phyloP scores from a whole-genome alignment of 2,888 invertebrate species.

The Disparrhopalites patrizii region DNA sequence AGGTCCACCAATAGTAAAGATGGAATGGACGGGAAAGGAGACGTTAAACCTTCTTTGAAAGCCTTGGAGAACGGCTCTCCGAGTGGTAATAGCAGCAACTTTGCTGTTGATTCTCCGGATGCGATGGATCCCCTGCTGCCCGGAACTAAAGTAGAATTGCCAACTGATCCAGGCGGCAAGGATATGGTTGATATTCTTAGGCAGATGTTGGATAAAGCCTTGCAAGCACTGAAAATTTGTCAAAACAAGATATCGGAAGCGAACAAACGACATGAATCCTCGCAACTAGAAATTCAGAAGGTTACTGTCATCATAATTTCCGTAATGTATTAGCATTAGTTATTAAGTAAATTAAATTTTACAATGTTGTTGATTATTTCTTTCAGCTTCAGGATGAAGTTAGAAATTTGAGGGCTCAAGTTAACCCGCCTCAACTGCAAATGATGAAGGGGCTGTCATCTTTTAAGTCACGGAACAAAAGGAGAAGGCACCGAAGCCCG shows the following conservation, averaged over 20 bases:
- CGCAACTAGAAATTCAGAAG: conserved; percentile 11
- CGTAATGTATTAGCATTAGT: not conserved
- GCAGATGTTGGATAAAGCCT: conserved; percentile 8
- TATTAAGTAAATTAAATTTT: not conserved
- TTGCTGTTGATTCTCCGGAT: no score
- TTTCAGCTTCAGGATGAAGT: conserved; percentile 21
- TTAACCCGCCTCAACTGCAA: conserved; percentile 19
- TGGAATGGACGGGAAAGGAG: not conserved
- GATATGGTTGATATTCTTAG: not conserved
- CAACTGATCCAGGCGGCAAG: not conserved
- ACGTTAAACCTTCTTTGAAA: not conserved
- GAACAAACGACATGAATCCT: conserved; percentile 5
- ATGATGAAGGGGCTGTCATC: not conserved
- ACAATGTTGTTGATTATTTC: not conserved
- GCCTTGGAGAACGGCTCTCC: not conserved
- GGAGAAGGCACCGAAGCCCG: conserved; percentile 1
- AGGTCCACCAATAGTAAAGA: not conserved
- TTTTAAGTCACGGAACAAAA: conserved; percentile 5
- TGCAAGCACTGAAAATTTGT: conserved; percentile 10
- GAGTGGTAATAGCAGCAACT: not conserved
- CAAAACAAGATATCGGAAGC: conserved; percentile 6
- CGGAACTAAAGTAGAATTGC: no score
- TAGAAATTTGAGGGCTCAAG: conserved; percentile 15
- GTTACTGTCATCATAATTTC: not conserved
- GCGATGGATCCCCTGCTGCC: not conserved